phyloP scores from a whole-genome alignment of 2,797 vertebrate genomes.

The Coranthus polyacanthus region DNA sequence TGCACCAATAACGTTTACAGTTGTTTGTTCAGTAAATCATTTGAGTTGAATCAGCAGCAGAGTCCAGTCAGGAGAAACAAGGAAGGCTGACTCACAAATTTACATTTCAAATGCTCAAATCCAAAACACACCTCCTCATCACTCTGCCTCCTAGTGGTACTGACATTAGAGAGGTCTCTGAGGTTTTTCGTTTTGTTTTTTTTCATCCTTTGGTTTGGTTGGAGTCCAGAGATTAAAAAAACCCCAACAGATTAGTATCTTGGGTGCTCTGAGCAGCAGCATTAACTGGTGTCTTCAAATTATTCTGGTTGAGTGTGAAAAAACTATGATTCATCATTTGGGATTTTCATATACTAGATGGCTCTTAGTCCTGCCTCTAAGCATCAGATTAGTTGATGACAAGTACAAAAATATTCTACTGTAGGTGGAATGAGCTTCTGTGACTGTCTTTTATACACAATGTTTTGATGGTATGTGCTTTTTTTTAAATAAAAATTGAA shows the following conservation, averaged over 20 bases:
- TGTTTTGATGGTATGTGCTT: slow-evolving; percentile 73
- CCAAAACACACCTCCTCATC: slow-evolving; percentile 36
- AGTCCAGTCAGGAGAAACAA: slow-evolving; percentile 12
- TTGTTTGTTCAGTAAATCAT: not conserved
- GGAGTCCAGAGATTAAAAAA: not conserved
- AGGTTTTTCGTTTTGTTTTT: slow-evolving; percentile 2
- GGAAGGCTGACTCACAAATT: slow-evolving; percentile 35
- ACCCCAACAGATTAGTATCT: slow-evolving; percentile 29
- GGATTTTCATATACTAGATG: slow-evolving; percentile 69
- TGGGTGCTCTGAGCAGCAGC: slow-evolving; percentile 42
- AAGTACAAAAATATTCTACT: slow-evolving; percentile 64
- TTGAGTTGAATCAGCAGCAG: not conserved
- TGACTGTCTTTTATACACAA: slow-evolving; percentile 76
- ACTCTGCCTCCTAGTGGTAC: slow-evolving; percentile 28
- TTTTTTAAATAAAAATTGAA: slow-evolving; percentile 63
- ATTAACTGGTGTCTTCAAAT: slow-evolving; percentile 66
- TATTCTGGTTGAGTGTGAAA: slow-evolving; percentile 51
- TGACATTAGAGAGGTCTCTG: slow-evolving; percentile 15
- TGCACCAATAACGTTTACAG: slow-evolving; percentile 41
- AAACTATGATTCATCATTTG: slow-evolving; percentile 60
- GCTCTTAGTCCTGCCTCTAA: slow-evolving; percentile 55
- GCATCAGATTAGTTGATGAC: slow-evolving; percentile 58
- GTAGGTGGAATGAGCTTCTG: slow-evolving; percentile 70
- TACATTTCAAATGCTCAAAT: slow-evolving; percentile 51
- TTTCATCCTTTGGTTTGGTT: not conserved